Evolutionary conservation across 2,113 vertebrate genomes (phyloP), one percentile per base, ranked within the genome.

Genomic region (Ammodytes marinus): DNA sequence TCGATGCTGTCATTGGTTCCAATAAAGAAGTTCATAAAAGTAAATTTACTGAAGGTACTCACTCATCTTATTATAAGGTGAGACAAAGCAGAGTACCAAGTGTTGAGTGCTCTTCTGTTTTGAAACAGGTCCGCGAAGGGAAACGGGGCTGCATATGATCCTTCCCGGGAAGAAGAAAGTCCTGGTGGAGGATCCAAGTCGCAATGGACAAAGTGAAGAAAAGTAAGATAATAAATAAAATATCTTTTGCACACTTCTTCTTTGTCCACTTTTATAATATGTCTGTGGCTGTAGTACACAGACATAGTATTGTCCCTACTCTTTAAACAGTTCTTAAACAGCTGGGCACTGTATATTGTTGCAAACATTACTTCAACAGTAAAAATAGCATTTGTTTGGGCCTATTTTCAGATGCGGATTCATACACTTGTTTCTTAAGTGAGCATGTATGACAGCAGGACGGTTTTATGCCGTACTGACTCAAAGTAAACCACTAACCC

Each of bases 141-240:
- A 98, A 69, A 95, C 96, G 4, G 96, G 96, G 84, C 97, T 96
- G 40, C 97, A 97, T 89, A 94, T 98, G 74, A 94, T 99, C 90
- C 95, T 98, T 86, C 97, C 97, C 4, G 96, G 97, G 68, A 97
- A 97, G 80, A 97, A 97, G 85, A 99, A 97, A 86, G 96, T 98
- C 78, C 96, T 96, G 82, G 87, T 97, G 60, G 97, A 98, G 86
- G 97, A 97, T 91, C 96, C 95, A 77, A 97, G 94, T 93, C 97
- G 96, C 91, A 99, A 99, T 2, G 97, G 98, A 83, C 97, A 98
- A 91, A 97, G 95, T 77, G 97, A 98, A 86, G 97, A 99, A 88
- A 99, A 98, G 98, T 99, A 97, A 97, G 97, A 90, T 14, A 4
- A 65, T 45, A 11, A 4, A 70, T 27, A 0, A 27, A 9, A 15